Evolutionary conservation across 2,113 vertebrate species (phyloP).

Genomic region (Epinephelus fuscoguttatus): DNA sequence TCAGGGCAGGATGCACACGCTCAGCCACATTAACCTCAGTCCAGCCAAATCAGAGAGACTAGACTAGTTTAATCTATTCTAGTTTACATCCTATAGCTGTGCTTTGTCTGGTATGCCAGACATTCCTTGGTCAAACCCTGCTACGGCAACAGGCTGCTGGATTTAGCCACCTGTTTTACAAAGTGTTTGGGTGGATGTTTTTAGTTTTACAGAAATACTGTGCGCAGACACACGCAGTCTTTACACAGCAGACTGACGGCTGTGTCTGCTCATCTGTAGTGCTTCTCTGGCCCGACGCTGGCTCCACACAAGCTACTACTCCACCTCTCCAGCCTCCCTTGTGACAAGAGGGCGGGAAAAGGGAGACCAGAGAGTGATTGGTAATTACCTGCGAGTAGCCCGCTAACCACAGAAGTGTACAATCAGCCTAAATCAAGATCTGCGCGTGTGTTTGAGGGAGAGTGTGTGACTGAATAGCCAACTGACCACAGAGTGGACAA

Average conservation of each 20-base stretch:
- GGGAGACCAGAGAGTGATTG: constrained; percentile 63
- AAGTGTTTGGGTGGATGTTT: constrained; percentile 72
- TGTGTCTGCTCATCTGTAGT: constrained; percentile 48
- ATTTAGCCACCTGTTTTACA: constrained; percentile 79
- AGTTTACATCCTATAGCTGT: constrained; percentile 50
- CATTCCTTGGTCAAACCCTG: constrained; percentile 67
- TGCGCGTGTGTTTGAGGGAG: constrained; percentile 14
- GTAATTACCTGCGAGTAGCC: constrained; percentile 72
- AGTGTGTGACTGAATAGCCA: constrained; percentile 50
- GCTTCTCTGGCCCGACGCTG: constrained; percentile 32
- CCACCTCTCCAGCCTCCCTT: constrained; percentile 62
- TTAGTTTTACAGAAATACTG: constrained; percentile 67
- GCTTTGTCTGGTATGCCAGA: constrained; percentile 62
- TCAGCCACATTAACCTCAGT: constrained; percentile 56
- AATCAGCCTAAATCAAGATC: constrained; percentile 61
- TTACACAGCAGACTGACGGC: constrained; percentile 53
- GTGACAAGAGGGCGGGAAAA: constrained; percentile 54
- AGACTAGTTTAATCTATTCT: constrained; percentile 64
- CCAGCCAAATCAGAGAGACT: constrained; percentile 36
- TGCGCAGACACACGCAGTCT: constrained; percentile 39
- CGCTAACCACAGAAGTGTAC: constrained; percentile 62
- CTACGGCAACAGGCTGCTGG: constrained; percentile 35
- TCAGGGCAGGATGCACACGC: constrained; percentile 29
- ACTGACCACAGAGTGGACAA: constrained; percentile 78
- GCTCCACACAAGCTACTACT: constrained; percentile 52